Base-by-base conservation (phyloP, 1,140 invertebrate species). In the Conus ventricosus region DNA sequence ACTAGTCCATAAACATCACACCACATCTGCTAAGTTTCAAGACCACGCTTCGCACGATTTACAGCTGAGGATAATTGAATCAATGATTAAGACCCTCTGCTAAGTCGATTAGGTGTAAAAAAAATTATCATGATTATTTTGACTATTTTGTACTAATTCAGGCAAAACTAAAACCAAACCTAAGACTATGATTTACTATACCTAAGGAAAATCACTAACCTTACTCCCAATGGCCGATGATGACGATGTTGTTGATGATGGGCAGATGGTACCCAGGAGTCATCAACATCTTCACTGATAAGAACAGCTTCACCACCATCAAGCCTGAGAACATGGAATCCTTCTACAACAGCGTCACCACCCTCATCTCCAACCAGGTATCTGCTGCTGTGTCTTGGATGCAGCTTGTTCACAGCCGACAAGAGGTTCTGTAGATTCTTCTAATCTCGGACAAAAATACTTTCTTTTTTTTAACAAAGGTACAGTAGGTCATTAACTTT, bases 301-400 rank as follows among this genome's bases (percentile, higher is more conserved):
- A 95, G 80, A 93, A 93, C 27, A 92, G 90, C 67, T 93, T 94
- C 78, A 90, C 88, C 39, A 88, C 83, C 67, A 90, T 90, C n/a
- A 93, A 92, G 87, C 82, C 88, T 53, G 94, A 94, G 3, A 94
- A 93, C 90, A 83, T 92, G 63, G 93, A 94, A 11, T 94, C 92
- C 11, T 95, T 95, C 90, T 95, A 93, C 91, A 94, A 91, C 86
- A 95, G 93, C 91, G 92, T 95, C 1, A 93, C 94, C 5, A 95
- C 94, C 55, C 93, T 95, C 3, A 91, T 95, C 17, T 94, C 95
- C 0, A 95, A 95, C 87, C 94, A 95, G 94, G 95, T 51, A 75
- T 39, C 20, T 75, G 20, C 17, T 75, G 39, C 39, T 11, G 60
- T 63, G 11, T 15, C 20, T 2, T 63, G 60, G 39, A 39, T 39